Evolutionary conservation across 2,888 invertebrate species (phyloP).

Genomic region (Stegana nigrithorax): DNA sequence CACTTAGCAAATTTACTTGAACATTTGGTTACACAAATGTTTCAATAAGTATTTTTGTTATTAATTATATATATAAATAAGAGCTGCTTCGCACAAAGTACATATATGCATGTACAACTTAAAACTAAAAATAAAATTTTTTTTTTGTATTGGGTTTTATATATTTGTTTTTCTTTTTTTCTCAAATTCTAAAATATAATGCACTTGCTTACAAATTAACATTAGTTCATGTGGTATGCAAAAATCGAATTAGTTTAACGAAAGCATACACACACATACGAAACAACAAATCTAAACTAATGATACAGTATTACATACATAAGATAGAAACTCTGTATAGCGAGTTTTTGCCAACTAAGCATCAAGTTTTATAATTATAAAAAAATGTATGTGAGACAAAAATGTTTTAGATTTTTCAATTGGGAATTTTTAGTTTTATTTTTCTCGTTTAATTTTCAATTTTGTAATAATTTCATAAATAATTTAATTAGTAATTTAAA

Average conservation of each 20-base stretch:
- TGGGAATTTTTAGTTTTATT: neutral
- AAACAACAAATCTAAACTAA: conserved; percentile 17
- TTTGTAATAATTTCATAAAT: too few relatives aligned
- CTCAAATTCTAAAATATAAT: conserved; percentile 44
- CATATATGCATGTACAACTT: conserved; percentile 37
- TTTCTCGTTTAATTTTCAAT: conserved; percentile 6
- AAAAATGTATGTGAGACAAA: too few relatives aligned
- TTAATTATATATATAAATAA: neutral
- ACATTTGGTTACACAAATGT: neutral
- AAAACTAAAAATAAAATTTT: conserved; percentile 36
- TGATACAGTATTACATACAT: neutral
- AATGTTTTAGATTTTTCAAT: neutral
- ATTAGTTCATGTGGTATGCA: neutral
- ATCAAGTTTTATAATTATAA: conserved; percentile 26
- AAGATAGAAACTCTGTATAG: conserved; percentile 6
- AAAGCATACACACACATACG: neutral
- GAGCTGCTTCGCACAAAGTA: neutral
- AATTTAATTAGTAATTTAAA: neutral
- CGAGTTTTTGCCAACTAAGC: too few relatives aligned
- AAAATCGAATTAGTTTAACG: neutral
- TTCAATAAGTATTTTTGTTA: neutral
- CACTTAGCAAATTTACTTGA: conserved; percentile 3
- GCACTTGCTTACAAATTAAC: conserved; percentile 48
- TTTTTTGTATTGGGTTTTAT: conserved; percentile 25
- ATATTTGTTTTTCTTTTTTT: conserved; percentile 20